These are phyloP conservation scores for Polia nebulosa DNA, from an alignment of 2,888 invertebrate species.

Conservation along the genomic window DNA sequence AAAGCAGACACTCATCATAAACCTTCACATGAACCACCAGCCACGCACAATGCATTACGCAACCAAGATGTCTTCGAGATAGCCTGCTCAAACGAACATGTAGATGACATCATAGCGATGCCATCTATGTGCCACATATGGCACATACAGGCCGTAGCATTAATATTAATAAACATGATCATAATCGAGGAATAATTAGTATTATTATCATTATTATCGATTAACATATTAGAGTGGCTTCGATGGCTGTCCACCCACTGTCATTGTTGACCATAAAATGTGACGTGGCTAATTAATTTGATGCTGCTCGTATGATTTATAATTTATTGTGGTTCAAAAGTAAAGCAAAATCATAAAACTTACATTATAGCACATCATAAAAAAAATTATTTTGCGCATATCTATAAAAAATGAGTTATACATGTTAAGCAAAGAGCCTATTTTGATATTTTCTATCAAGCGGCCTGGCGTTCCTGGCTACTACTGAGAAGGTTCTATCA, in stretches of 20 bases:
- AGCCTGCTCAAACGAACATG: conserved; percentile 32
- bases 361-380: no score
- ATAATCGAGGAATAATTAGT: conserved; percentile 51
- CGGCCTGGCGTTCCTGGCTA: no score
- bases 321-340: background rate
- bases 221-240: conserved; percentile 36
- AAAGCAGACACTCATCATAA: conserved; percentile 2
- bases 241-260: conserved; percentile 27
- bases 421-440: no score
- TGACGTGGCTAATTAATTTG: conserved; percentile 31
- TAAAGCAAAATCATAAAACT: no score
- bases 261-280: conserved; percentile 25
- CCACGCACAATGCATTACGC: conserved; percentile 31
- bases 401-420: no score
- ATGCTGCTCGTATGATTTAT: conserved; percentile 17
- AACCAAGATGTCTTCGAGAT: conserved; percentile 48
- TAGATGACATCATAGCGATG: conserved; percentile 52
- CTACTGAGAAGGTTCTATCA: no score
- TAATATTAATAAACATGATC: conserved; percentile 35
- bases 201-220: conserved; percentile 28
- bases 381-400: no score
- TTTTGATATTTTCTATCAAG: no score
- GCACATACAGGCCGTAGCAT: conserved; percentile 30
- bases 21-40: background rate
- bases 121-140: conserved; percentile 28